Percentiles rank a stretch among this genome's conserved stretches.
Evolutionary conservation across 2,888 invertebrate genomes (phyloP).

Genomic region (Volucella zonaria): DNA sequence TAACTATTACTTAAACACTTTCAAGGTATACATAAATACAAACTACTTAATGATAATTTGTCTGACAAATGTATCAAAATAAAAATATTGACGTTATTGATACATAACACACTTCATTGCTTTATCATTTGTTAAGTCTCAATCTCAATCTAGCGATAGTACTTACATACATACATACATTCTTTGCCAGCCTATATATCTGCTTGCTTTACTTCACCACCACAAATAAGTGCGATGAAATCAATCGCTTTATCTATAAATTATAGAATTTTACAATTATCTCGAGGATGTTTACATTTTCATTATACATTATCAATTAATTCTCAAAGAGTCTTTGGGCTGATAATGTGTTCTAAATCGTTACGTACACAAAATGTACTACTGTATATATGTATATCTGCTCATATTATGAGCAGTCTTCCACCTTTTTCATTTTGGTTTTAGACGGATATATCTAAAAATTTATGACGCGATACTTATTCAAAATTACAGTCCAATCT

Average conservation of each 20-base stretch:
- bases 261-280: constrained; percentile 57
- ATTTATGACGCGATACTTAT: background rate
- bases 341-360: constrained; percentile 46
- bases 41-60: too few relatives aligned
- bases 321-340: constrained; percentile 24
- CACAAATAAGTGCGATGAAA: background rate
- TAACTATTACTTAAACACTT: too few relatives aligned
- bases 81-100: too few relatives aligned
- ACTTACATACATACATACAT: too few relatives aligned
- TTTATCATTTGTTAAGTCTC: too few relatives aligned
- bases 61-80: too few relatives aligned
- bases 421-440: background rate
- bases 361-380: constrained; percentile 7
- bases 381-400: background rate
- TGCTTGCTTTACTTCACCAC: too few relatives aligned
- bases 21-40: too few relatives aligned
- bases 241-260: constrained; percentile 43
- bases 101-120: too few relatives aligned
- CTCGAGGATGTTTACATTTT: constrained; percentile 55
- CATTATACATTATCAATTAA: constrained; percentile 48
- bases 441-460: background rate
- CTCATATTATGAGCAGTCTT: constrained; percentile 6
- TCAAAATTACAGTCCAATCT: background rate
- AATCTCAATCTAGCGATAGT: too few relatives aligned
- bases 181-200: too few relatives aligned